Conservation (phyloP, 53 echinoderm and acorn worm species). For the Holothuria scabra region DNA sequence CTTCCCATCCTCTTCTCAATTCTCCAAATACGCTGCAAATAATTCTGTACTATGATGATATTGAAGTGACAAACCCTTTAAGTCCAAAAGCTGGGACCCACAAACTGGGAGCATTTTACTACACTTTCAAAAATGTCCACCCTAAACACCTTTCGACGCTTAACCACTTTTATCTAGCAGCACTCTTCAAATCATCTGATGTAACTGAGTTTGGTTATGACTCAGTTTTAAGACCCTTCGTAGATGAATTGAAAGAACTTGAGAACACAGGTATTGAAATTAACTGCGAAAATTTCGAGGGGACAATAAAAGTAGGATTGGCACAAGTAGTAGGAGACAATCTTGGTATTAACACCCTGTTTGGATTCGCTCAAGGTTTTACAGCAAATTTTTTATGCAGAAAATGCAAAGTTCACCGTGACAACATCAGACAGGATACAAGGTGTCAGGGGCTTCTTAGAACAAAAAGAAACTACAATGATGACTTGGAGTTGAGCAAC, state of each 20-base stretch:
- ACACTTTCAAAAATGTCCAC: neutral
- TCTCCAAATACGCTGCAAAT: neutral
- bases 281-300: slow-evolving; percentile 30
- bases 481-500: slow-evolving; percentile 49
- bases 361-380: slow-evolving; percentile 68
- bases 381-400: slow-evolving; percentile 66
- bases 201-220: slow-evolving; percentile 57
- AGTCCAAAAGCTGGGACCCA: neutral
- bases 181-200: slow-evolving; percentile 54
- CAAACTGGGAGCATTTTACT: neutral
- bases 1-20: neutral
- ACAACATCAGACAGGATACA: slow-evolving; percentile 28
- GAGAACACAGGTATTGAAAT: slow-evolving; percentile 49
- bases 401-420: slow-evolving; percentile 54
- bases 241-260: slow-evolving; percentile 56
- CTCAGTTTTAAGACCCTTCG: slow-evolving; percentile 42
- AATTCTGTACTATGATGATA: neutral
- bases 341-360: slow-evolving; percentile 56
- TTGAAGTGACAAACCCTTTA: neutral
- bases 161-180: slow-evolving; percentile 44
- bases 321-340: slow-evolving; percentile 70
- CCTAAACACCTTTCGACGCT: slow-evolving; percentile 11
- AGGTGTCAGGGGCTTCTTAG: slow-evolving; percentile 55
- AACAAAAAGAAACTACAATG: slow-evolving; percentile 59
- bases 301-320: slow-evolving; percentile 50